Evolutionary conservation across 1,140 invertebrate species (phyloP), one percentile per base, ranked within the genome.

Genomic region (Nebria ingens): DNA sequence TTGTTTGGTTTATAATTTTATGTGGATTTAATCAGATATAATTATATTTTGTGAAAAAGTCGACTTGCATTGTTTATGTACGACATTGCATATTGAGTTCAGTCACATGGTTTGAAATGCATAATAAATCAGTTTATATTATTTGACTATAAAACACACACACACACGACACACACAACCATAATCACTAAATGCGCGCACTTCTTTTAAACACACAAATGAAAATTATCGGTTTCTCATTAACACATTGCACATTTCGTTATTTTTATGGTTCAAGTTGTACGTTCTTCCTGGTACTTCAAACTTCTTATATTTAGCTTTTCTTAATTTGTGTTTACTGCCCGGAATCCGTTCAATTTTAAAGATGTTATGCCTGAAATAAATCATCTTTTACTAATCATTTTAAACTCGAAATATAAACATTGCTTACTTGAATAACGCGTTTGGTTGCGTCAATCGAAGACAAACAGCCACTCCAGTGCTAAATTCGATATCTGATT

Each of bases 401-500:
- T n/a, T n/a, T n/a, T n/a, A n/a, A n/a, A n/a, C n/a, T n/a, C n/a
- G 11, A 23, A 58, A 57, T 21, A 40, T 13, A 34, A 6, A 56
- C 15, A 21, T 22, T 21, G 67, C 69, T 76, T 68, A 87, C 85
- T 73, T 81, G 25, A 87, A 72, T 1, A 72, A 62, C 20, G 83
- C 79, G 52, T 84, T 76, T 2, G 86, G 86, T 61, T 90, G 83
- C 23, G 75, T 80, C 58, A 93, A 75, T 66, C 87, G 85, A 73
- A 93, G 81, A 67, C 91, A 94, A 21, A 93, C 76, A 59, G 84
- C 82, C 13, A 89, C 79, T 38, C 79, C 80, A 19, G 80, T 79
- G 42, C 83, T 87, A 68, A 93, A 93, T 62, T 92, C 85, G 25
- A 91, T 78, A 66, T 93, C 82, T 0, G 87, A 86, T 20, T 80